Conservation (phyloP, 1,140 invertebrate species). For the Drosophila obscura region DNA sequence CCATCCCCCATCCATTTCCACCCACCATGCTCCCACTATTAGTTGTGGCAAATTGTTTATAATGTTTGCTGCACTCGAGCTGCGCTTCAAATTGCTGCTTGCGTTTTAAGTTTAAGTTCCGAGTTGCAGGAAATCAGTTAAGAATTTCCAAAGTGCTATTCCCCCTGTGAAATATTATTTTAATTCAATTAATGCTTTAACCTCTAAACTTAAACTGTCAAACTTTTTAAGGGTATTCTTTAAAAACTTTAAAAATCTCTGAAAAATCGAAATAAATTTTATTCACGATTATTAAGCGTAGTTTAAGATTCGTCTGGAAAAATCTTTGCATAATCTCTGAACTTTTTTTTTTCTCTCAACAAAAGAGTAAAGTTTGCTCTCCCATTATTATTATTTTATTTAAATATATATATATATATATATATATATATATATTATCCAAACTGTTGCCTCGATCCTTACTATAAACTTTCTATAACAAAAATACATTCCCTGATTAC, state of each 20-base stretch:
- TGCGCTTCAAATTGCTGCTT: slow-evolving; percentile 15
- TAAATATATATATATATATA: too few relatives aligned
- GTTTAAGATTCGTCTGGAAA: neutral
- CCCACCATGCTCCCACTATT: slow-evolving; percentile 43
- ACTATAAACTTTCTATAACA: too few relatives aligned
- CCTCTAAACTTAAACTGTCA: too few relatives aligned
- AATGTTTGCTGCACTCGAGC: slow-evolving; percentile 28
- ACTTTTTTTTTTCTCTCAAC: too few relatives aligned
- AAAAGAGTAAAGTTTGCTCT: neutral
- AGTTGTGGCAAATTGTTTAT: slow-evolving; percentile 52
- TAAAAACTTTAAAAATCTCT: too few relatives aligned
- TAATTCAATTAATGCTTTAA: neutral
- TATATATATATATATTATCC: too few relatives aligned
- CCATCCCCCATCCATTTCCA: too few relatives aligned
- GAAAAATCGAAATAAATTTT: neutral
- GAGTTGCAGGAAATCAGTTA: neutral
- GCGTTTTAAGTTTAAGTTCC: slow-evolving; percentile 1
- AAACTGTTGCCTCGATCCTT: too few relatives aligned
- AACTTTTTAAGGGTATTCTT: too few relatives aligned
- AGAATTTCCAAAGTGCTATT: neutral
- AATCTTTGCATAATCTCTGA: neutral
- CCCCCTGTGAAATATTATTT: neutral
- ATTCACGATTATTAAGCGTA: too few relatives aligned
- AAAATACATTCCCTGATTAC: too few relatives aligned
- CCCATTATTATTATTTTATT: too few relatives aligned